A percentile compares a stretch with the other conserved stretches of the same genome.
Evolutionary conservation across 2,888 invertebrate genomes (phyloP).

Genomic region (Drosophila nr. perissopoda): DNA sequence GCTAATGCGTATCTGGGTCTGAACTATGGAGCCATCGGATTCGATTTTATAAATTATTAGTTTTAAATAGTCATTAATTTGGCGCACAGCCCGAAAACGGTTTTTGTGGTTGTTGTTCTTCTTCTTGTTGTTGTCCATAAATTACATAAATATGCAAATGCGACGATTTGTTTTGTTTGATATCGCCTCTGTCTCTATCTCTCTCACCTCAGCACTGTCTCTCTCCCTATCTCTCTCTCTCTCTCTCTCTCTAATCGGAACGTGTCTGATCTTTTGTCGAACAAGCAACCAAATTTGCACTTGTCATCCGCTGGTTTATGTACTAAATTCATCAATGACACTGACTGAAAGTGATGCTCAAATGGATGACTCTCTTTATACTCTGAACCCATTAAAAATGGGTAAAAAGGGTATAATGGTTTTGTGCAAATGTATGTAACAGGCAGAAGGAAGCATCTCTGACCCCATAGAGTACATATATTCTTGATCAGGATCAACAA

Average conservation of each 20-base stretch:
- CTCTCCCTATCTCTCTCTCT: not conserved
- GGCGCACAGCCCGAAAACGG: slow-evolving; percentile 51
- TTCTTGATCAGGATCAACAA: not conserved
- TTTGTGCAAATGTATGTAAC: too few relatives aligned
- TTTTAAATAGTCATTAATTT: slow-evolving; percentile 80
- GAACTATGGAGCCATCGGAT: slow-evolving; percentile 41
- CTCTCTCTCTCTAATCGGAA: slow-evolving; percentile 24
- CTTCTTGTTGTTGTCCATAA: slow-evolving; percentile 24
- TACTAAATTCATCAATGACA: slow-evolving; percentile 36
- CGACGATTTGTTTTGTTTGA: slow-evolving; percentile 63
- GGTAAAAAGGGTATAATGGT: too few relatives aligned
- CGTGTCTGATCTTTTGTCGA: slow-evolving; percentile 75
- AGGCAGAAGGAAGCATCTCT: too few relatives aligned
- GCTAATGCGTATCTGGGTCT: slow-evolving; percentile 42
- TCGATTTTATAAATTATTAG: slow-evolving; percentile 78
- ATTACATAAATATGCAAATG: slow-evolving; percentile 72
- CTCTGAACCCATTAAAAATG: too few relatives aligned
- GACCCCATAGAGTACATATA: not conserved
- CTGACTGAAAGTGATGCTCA: slow-evolving; percentile 16
- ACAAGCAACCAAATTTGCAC: slow-evolving; percentile 77
- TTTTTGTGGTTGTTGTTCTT: slow-evolving; percentile 6
- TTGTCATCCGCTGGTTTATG: slow-evolving; percentile 72
- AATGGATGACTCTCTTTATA: slow-evolving; percentile 2
- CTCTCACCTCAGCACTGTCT: too few relatives aligned
- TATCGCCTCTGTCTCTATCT: not conserved